These are phyloP conservation scores for Rhyzopertha dominica DNA, from an alignment of 1,140 invertebrate genomes.

Conservation along the genomic window DNA sequence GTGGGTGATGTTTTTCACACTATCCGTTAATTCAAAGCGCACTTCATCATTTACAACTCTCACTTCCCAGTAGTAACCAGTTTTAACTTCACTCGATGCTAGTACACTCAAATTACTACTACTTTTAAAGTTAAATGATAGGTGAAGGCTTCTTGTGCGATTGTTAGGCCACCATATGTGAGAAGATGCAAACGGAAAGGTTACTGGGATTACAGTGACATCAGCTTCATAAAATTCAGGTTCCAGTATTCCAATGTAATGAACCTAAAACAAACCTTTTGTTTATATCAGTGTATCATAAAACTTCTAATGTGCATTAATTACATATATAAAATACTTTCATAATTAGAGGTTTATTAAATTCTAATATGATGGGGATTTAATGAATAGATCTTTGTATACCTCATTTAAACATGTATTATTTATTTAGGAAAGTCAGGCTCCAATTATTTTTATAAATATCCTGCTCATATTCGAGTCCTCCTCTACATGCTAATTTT, in stretches of 20 bases:
- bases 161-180: constrained; percentile 80
- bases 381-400: no score
- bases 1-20: constrained; percentile 65
- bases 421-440: no score
- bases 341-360: no score
- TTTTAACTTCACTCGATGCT: constrained; percentile 73
- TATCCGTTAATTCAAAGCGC: constrained; percentile 70
- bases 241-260: constrained; percentile 61
- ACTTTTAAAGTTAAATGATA: constrained; percentile 86
- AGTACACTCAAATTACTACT: constrained; percentile 76
- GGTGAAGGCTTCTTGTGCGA: constrained; percentile 62
- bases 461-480: no score
- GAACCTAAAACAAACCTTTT: no score
- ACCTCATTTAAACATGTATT: no score
- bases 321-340: no score
- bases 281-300: no score
- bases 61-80: constrained; percentile 80
- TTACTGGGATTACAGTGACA: constrained; percentile 84
- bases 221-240: constrained; percentile 78
- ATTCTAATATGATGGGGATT: no score
- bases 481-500: no score
- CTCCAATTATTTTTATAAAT: no score
- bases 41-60: constrained; percentile 76
- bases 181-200: constrained; percentile 83
- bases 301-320: no score